Base-by-base conservation (phyloP, 53 echinoderm and acorn worm species). In the Apostichopus leukothele region DNA sequence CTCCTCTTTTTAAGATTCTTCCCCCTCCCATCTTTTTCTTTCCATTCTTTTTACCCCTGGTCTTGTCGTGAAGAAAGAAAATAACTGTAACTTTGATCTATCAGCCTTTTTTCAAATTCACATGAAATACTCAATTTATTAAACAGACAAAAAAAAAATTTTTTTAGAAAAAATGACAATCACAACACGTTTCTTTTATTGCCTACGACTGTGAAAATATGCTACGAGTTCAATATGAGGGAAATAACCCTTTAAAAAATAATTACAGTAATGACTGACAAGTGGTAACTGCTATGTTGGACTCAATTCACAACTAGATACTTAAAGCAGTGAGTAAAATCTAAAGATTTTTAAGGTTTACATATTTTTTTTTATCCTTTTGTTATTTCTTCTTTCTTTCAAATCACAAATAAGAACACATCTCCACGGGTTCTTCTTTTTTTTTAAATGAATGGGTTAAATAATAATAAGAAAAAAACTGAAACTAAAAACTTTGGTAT, bases 401-500 rank as follows among this genome's bases (percentile, higher is more conserved):
- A 71, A 71, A 71, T 71, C 71, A 71, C 71, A 71, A 71, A 19
- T 71, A 19, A 71, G 39, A 71, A 71, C 68, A 68, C 68, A 68
- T 68, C 68, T 68, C 19, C 19, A 16, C 19, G 18, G 68, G 19
- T 14, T 68, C 18, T 68, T 14, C 13, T 68, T 52, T 80, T 52
- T 55, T 76, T 80, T 53, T 54, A 55, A 59, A 81, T 81, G 60
- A 81, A 81, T 86, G 26, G 52, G 86, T 18, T 63, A 86, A 60
- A n/a, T 86, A 12, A 39, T 39, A 60, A 84, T 63, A 27, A 26
- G 76, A 11, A 5, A 76, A 77, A 77, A 67, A 67, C 66, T 86
- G 67, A 86, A 67, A 86, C 12, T 84, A 53, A 66, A 86, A 86
- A 86, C 86, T 86, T 86, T 86, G 86, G 86, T 86, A 86, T 86